Conservation (phyloP, 2,797 vertebrate genomes). For the Rhodeus uyekii region DNA sequence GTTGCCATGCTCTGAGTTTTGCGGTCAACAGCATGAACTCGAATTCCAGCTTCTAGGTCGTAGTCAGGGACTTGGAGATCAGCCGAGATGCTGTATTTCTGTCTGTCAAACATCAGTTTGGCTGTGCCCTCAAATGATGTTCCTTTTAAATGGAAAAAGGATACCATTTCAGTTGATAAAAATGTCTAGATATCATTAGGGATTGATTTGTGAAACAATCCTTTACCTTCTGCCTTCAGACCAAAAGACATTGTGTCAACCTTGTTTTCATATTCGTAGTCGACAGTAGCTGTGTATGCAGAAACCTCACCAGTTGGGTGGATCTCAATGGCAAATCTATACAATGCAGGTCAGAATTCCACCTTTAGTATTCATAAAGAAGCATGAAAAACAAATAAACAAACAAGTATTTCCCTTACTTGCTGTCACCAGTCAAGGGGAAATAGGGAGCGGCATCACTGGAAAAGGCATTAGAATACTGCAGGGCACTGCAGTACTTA, state of each 20-base stretch:
- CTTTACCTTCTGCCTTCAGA: constrained; percentile 84
- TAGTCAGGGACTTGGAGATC: constrained; percentile 84
- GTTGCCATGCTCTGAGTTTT: constrained; percentile 70
- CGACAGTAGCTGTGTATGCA: constrained; percentile 82
- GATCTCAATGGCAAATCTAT: constrained; percentile 85
- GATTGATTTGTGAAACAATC: neutral
- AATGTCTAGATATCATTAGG: neutral
- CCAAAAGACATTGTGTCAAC: constrained; percentile 81
- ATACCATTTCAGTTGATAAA: neutral
- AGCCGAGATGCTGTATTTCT: constrained; percentile 76
- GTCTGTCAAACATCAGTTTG: constrained; percentile 83
- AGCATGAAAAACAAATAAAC: neutral
- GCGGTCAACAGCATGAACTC: constrained; percentile 80
- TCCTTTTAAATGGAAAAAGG: constrained; percentile 68
- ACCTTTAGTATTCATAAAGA: neutral
- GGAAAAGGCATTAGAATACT: constrained; percentile 77
- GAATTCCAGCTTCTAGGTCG: constrained; percentile 83
- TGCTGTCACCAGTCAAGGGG: constrained; percentile 85
- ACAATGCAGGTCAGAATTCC: constrained; percentile 14
- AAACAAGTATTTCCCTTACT: constrained; percentile 69
- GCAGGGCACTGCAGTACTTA: constrained; percentile 77
- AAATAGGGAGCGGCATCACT: constrained; percentile 79
- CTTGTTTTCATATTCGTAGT: constrained; percentile 78
- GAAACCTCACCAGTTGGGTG: constrained; percentile 83
- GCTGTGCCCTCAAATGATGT: constrained; percentile 77